phyloP scores from a whole-genome alignment of 2,113 vertebrate genomes.

The Centrocercus urophasianus region DNA sequence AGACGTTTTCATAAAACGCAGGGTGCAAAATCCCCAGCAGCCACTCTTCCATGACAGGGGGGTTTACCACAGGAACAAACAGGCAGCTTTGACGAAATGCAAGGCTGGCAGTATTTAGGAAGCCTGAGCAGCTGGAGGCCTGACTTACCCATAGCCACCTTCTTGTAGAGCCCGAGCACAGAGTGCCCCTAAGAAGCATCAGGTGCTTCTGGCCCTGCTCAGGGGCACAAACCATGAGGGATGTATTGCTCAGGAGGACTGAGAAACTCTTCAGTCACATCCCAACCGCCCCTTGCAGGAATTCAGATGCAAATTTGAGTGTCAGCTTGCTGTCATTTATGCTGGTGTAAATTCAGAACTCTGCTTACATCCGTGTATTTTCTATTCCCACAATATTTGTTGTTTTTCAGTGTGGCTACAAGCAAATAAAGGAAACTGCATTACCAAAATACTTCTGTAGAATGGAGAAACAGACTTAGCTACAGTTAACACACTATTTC shows the following conservation, averaged over 20 bases:
- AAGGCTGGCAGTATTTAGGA: neutral
- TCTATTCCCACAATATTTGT: neutral
- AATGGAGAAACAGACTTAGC: neutral
- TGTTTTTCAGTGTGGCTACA: neutral
- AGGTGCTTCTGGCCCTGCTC: neutral
- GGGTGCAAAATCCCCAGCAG: neutral
- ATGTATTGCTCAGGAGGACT: neutral
- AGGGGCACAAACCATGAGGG: neutral
- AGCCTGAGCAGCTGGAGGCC: neutral
- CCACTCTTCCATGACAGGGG: neutral
- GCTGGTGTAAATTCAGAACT: neutral
- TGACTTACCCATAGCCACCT: no score
- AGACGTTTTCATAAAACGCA: neutral
- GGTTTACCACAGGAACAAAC: neutral
- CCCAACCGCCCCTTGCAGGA: neutral
- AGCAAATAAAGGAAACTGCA: neutral
- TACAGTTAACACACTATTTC: neutral
- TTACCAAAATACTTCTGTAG: rapidly evolving
- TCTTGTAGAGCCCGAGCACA: no score
- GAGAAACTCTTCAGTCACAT: neutral
- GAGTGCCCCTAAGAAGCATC: no score
- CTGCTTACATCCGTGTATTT: neutral
- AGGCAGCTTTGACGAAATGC: neutral
- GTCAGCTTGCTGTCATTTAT: neutral
- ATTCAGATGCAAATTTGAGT: neutral